These are phyloP conservation scores for Platorchestia sp. DNA, from an alignment of 1,140 invertebrate genomes.

Conservation along the genomic window DNA sequence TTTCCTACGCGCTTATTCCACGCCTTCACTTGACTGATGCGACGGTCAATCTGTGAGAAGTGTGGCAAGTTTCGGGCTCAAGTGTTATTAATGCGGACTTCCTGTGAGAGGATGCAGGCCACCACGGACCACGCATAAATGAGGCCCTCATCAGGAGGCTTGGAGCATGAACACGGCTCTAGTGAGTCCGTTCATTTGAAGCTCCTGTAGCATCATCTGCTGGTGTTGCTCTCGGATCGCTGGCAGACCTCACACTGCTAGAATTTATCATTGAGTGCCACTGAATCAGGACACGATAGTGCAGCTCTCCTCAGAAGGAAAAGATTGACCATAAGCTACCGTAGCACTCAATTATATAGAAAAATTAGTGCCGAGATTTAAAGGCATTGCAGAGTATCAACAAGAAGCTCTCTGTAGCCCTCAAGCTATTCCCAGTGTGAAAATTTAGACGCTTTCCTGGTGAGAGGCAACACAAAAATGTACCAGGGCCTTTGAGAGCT, in stretches of 20 bases:
- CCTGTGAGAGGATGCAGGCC: neutral
- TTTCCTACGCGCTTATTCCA: neutral
- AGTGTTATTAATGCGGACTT: constrained; percentile 14
- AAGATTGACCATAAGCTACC: no score
- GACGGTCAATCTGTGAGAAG: constrained; percentile 21
- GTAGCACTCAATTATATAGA: no score
- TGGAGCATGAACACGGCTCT: neutral
- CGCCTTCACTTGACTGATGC: neutral
- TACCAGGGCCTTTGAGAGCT: no score
- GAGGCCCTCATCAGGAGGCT: neutral
- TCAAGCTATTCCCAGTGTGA: no score
- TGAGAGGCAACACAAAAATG: no score
- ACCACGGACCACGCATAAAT: neutral
- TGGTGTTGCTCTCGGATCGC: neutral
- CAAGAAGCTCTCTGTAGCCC: no score
- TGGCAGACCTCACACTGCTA: neutral
- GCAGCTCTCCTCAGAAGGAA: no score
- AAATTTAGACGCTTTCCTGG: no score
- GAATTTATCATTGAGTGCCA: neutral
- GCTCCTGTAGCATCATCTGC: neutral
- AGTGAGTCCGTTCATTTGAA: neutral
- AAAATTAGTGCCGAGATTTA: no score
- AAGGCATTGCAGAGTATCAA: no score
- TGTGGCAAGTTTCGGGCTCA: neutral
- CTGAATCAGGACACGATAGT: no score